These are phyloP conservation scores for Hippocampus guttulatus DNA, from an alignment of 2,113 vertebrate genomes.

Conservation along the genomic window DNA sequence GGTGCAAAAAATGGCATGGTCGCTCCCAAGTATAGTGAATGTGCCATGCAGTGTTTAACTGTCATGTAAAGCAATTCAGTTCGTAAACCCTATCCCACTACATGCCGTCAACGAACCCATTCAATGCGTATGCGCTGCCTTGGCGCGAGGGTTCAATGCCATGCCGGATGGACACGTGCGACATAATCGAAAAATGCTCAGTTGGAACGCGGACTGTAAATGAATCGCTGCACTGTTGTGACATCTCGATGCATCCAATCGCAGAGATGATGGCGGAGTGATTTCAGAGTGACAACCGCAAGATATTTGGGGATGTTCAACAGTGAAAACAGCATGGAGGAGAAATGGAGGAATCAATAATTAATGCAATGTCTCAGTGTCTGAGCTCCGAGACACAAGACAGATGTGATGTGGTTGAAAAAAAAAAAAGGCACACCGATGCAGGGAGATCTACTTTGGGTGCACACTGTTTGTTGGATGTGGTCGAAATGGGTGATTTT, in stretches of 20 bases:
- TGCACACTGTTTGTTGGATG: neutral
- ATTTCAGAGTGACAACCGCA: neutral
- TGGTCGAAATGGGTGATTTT: neutral
- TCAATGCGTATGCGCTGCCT: neutral
- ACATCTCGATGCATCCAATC: neutral
- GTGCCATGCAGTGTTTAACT: conserved; percentile 6
- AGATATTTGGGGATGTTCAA: neutral
- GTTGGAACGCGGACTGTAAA: neutral
- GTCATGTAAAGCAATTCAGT: conserved; percentile 13
- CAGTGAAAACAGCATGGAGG: neutral
- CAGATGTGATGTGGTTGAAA: neutral
- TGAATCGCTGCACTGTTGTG: neutral
- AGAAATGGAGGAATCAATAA: conserved; percentile 1
- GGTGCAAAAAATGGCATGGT: conserved; percentile 23
- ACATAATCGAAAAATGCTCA: neutral
- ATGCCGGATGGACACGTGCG: neutral
- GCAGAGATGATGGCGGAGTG: neutral
- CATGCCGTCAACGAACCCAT: neutral
- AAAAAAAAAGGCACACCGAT: neutral
- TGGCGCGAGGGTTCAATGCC: neutral
- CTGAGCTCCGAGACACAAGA: neutral
- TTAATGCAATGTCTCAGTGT: neutral
- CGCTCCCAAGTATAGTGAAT: conserved; percentile 38
- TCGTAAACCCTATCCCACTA: neutral
- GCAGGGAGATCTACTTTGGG: neutral